Evolutionary conservation across 2,888 invertebrate species (phyloP), one percentile per base, ranked within the genome.

Genomic region (Tyria jacobaeae): DNA sequence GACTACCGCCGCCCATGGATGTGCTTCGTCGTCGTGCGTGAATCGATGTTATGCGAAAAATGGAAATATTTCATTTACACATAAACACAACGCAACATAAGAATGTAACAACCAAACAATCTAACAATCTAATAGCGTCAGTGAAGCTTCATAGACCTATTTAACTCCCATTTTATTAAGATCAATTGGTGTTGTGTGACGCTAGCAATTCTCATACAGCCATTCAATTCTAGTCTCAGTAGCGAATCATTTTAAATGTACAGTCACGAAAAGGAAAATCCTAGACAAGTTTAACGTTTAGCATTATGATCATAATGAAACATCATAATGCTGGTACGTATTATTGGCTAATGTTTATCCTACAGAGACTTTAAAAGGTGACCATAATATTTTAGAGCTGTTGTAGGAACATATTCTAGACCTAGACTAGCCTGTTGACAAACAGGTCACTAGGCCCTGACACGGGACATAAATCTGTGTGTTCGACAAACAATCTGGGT

Each of bases 91-190:
- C 41, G 41, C 57, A 52, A 41, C 31, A 47, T 49, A 52, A 69
- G 69, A 71, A 75, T 71, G 63, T 68, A 67, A 68, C 76, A 75
- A 70, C 70, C 62, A 68, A 64, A 49, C 57, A 44, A 63, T 56
- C 44, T 62, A 64, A 49, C 57, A 44, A 63, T 56, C 44, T 62
- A 67, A 66, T 62, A 70, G 58, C 63, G 49, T 57, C 35, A 70
- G 68, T 62, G 64, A 70, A 74, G 60, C 75, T 65, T 62, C 66
- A 66, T 57, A 75, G 62, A 79, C 75, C 77, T 78, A 83, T 84
- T 89, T 85, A 85, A 86, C 84, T 85, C 74, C 76, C 67, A 68
- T 70, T 83, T 84, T 80, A 90, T 90, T 91, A 86, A 79, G 87
- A 86, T 87, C 90, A 91, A 91, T 90, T 91, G 87, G 76, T 81